Evolutionary conservation across 2,797 vertebrate species (phyloP).

Genomic region (Bovichtus variegatus): DNA sequence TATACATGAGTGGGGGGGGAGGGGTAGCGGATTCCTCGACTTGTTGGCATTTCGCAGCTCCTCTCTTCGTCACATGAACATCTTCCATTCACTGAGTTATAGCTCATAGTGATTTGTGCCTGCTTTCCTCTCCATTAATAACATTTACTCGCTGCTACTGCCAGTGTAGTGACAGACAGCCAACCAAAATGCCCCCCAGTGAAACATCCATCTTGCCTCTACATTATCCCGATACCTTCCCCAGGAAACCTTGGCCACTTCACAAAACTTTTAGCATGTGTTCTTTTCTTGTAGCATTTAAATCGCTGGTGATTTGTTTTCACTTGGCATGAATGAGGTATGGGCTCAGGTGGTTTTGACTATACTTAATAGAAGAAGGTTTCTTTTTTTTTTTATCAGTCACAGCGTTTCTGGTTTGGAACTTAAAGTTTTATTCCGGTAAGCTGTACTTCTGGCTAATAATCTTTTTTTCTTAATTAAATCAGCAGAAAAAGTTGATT

Average conservation of each 20-base stretch:
- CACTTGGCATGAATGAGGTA: slow-evolving; percentile 25
- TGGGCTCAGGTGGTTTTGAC: slow-evolving; percentile 4
- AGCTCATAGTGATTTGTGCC: slow-evolving; percentile 74
- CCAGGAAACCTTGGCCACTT: slow-evolving; percentile 55
- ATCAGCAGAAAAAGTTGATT: neutral
- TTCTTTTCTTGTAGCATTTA: slow-evolving; percentile 27
- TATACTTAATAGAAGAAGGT: neutral
- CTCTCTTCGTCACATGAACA: slow-evolving; percentile 40
- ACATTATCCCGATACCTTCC: slow-evolving; percentile 58
- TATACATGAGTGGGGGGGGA: slow-evolving; percentile 28
- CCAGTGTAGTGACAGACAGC: slow-evolving; percentile 68
- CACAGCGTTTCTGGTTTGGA: neutral
- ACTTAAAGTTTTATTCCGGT: neutral
- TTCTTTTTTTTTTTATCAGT: slow-evolving; percentile 24
- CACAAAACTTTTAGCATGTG: slow-evolving; percentile 40
- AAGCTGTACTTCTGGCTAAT: neutral
- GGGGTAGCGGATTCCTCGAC: slow-evolving; percentile 19
- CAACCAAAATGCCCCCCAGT: slow-evolving; percentile 64
- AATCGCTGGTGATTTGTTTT: slow-evolving; percentile 40
- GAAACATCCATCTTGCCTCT: slow-evolving; percentile 66
- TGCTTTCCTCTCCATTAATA: slow-evolving; percentile 71
- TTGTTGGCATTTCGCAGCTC: slow-evolving; percentile 51
- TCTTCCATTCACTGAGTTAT: slow-evolving; percentile 62
- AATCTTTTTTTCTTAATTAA: neutral
- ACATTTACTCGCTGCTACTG: slow-evolving; percentile 69